Evolutionary conservation across 1,140 invertebrate species (phyloP).

Genomic region (Drosophila pallidifrons): DNA sequence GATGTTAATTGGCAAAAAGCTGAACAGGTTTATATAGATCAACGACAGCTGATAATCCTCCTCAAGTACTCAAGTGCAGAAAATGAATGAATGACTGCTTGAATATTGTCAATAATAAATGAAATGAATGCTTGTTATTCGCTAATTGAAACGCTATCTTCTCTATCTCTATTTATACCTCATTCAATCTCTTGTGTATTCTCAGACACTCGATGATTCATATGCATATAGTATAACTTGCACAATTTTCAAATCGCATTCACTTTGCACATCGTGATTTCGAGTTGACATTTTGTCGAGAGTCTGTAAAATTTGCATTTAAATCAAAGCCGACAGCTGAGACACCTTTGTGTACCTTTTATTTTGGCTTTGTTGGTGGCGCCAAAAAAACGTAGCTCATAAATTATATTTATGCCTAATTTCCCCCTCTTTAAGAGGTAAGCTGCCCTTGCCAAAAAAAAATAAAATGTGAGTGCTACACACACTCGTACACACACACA

Average conservation of each 20-base stretch:
- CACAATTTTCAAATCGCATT: conserved; percentile 50
- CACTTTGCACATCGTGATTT: conserved; percentile 64
- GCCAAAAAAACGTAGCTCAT: conserved; percentile 54
- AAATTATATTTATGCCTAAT: conserved; percentile 76
- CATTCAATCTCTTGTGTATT: background rate
- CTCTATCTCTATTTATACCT: background rate
- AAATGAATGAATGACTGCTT: conserved; percentile 7
- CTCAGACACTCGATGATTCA: conserved; percentile 32
- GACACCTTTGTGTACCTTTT: conserved; percentile 32
- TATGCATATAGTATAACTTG: background rate
- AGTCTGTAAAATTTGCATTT: conserved; percentile 67
- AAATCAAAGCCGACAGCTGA: conserved; percentile 70
- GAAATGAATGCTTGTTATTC: conserved; percentile 1
- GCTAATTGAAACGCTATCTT: conserved; percentile 13
- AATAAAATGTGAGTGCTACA: conserved; percentile 27
- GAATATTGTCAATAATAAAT: conserved; percentile 7
- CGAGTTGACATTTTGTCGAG: conserved; percentile 62
- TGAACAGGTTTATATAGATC: conserved; percentile 22
- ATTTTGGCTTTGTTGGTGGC: conserved; percentile 24
- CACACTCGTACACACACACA: conserved; percentile 16
- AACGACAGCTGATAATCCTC: background rate
- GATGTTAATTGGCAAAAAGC: conserved; percentile 36
- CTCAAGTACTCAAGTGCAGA: background rate
- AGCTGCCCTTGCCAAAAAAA: conserved; percentile 46
- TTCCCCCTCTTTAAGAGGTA: conserved; percentile 45